Evolutionary conservation across 2,113 vertebrate species (phyloP).

Genomic region (Tretioscincus oriximinensis): DNA sequence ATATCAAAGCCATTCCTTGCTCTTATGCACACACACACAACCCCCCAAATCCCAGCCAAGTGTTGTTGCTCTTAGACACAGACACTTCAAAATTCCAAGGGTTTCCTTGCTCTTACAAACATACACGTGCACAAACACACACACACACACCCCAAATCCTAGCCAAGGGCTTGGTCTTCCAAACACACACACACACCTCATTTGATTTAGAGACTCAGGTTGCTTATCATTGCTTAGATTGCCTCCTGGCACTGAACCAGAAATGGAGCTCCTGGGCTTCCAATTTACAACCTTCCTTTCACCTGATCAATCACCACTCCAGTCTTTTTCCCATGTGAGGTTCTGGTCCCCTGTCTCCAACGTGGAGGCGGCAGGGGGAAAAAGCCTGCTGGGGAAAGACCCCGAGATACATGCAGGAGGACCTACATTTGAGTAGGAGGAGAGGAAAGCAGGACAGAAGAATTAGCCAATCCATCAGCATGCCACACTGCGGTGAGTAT

Average conservation of each 20-base stretch:
- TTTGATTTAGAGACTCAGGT: not conserved
- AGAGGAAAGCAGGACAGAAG: not conserved
- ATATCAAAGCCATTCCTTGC: too few relatives aligned
- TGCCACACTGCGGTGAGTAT: conserved; percentile 15
- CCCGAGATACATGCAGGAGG: not conserved
- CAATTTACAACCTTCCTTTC: not conserved
- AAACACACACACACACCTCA: not conserved
- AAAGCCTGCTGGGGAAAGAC: not conserved
- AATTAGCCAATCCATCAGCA: conserved; percentile 5
- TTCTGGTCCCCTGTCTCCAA: not conserved
- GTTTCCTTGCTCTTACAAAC: not conserved
- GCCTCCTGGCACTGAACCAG: not conserved
- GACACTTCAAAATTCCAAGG: too few relatives aligned
- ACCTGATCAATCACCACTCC: conserved; percentile 27
- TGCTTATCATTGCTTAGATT: too few relatives aligned
- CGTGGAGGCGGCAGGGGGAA: not conserved
- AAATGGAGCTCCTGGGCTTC: not conserved
- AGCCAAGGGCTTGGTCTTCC: too few relatives aligned
- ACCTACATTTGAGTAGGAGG: not conserved
- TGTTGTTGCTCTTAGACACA: too few relatives aligned
- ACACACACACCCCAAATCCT: not conserved
- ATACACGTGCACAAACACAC: too few relatives aligned
- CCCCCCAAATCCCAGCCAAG: too few relatives aligned
- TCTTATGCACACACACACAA: not conserved
- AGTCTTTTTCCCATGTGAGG: not conserved